phyloP scores from a whole-genome alignment of 1,140 invertebrate species.

The Mylabris phalerata region DNA sequence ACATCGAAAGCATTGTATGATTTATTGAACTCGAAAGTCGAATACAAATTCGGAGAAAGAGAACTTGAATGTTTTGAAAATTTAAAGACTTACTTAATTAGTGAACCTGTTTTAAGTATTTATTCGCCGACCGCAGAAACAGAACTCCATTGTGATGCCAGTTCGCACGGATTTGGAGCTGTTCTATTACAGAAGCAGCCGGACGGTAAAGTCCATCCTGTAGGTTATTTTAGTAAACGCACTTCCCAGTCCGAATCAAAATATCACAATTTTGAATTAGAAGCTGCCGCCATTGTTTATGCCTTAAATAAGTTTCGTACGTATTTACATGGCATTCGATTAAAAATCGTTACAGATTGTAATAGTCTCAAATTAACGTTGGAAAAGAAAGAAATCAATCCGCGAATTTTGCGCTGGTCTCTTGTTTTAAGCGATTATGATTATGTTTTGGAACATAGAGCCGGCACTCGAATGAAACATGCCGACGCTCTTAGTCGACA shows the following conservation, averaged over 20 bases:
- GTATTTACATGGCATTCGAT: slow-evolving; percentile 41
- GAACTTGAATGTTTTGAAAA: too few relatives aligned
- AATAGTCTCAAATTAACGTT: slow-evolving; percentile 27
- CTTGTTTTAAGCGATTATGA: slow-evolving; percentile 24
- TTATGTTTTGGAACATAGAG: slow-evolving; percentile 29
- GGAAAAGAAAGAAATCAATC: slow-evolving; percentile 25
- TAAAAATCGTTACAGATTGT: slow-evolving; percentile 39
- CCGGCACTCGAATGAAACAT: slow-evolving; percentile 28
- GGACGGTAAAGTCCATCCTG: slow-evolving; percentile 24
- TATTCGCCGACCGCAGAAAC: too few relatives aligned
- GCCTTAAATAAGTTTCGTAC: slow-evolving; percentile 40
- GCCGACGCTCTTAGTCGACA: slow-evolving; percentile 34
- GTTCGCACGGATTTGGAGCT: too few relatives aligned
- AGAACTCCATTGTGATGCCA: too few relatives aligned
- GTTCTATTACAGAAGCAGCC: too few relatives aligned
- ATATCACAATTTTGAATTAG: slow-evolving; percentile 41
- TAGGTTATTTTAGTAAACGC: slow-evolving; percentile 39
- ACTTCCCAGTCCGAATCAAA: slow-evolving; percentile 38
- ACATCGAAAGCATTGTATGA: too few relatives aligned
- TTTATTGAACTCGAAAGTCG: too few relatives aligned
- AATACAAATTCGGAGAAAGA: too few relatives aligned
- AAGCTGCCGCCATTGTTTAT: slow-evolving; percentile 42
- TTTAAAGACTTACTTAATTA: too few relatives aligned
- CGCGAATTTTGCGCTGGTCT: slow-evolving; percentile 25
- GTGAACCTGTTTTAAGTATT: too few relatives aligned